These are phyloP conservation scores for Pantherophis vulpinus DNA, from an alignment of 2,797 vertebrate species.

Conservation along the genomic window DNA sequence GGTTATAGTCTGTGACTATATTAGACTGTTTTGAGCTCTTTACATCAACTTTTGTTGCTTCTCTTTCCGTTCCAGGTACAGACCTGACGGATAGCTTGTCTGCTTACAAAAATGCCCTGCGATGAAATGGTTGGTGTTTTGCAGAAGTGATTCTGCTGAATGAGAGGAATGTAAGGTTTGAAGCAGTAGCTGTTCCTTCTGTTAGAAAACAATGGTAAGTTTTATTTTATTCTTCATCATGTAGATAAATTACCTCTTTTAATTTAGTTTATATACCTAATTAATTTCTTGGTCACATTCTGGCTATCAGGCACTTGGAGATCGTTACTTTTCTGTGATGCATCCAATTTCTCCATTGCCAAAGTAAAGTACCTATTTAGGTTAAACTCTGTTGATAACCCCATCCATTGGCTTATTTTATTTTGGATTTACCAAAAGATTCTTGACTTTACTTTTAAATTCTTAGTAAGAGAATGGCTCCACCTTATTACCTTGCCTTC, in stretches of 20 bases:
- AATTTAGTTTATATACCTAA: neutral
- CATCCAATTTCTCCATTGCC: neutral
- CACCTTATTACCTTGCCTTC: neutral
- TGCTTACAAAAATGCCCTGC: neutral
- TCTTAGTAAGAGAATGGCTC: neutral
- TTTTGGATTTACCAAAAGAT: neutral
- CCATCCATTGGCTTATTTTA: neutral
- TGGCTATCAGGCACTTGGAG: neutral
- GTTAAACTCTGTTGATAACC: neutral
- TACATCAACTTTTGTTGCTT: neutral
- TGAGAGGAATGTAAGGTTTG: neutral
- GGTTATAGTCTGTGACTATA: neutral
- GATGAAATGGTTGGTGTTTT: neutral
- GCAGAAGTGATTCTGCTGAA: neutral
- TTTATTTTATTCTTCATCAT: neutral
- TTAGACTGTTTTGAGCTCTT: neutral
- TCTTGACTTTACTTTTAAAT: neutral
- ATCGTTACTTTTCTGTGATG: neutral
- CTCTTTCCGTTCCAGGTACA: neutral
- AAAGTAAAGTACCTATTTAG: neutral
- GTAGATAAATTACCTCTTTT: neutral
- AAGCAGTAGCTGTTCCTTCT: neutral
- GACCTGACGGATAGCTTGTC: neutral
- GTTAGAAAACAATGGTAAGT: neutral
- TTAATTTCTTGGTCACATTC: neutral